Percentiles rank a stretch among this genome's conserved stretches.
These are phyloP conservation scores for Pollenia griseotomentosa DNA, from an alignment of 2,888 invertebrate species.

Conservation along the genomic window DNA sequence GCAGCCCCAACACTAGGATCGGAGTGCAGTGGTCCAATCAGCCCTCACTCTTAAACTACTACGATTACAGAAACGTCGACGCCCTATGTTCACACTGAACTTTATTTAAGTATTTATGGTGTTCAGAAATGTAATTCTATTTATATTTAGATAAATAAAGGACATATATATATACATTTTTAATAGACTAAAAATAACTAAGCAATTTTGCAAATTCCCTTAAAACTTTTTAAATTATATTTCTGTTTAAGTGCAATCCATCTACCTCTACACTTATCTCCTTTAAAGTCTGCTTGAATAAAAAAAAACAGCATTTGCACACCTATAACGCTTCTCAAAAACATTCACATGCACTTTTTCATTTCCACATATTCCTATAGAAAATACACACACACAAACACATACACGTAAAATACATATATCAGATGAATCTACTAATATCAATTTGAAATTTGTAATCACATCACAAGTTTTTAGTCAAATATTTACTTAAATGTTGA, in stretches of 20 bases:
- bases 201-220: not conserved
- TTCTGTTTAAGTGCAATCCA: constrained; percentile 28
- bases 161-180: no score
- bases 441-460: constrained; percentile 70
- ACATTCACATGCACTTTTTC: not conserved
- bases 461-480: constrained; percentile 68
- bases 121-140: no score
- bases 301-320: constrained; percentile 23
- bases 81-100: no score
- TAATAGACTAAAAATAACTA: not conserved
- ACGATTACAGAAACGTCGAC: no score
- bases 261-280: not conserved
- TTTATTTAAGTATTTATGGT: no score
- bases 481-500: constrained; percentile 72
- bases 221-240: constrained; percentile 38
- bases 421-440: constrained; percentile 49
- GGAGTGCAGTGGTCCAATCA: no score
- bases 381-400: not conserved
- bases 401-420: not conserved
- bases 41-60: no score
- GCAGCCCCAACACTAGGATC: no score
- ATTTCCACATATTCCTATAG: not conserved
- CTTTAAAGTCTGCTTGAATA: not conserved
- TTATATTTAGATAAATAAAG: no score
- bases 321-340: constrained; percentile 30